These are phyloP conservation scores for Campoletis raptor DNA, from an alignment of 2,888 invertebrate genomes.

Conservation along the genomic window DNA sequence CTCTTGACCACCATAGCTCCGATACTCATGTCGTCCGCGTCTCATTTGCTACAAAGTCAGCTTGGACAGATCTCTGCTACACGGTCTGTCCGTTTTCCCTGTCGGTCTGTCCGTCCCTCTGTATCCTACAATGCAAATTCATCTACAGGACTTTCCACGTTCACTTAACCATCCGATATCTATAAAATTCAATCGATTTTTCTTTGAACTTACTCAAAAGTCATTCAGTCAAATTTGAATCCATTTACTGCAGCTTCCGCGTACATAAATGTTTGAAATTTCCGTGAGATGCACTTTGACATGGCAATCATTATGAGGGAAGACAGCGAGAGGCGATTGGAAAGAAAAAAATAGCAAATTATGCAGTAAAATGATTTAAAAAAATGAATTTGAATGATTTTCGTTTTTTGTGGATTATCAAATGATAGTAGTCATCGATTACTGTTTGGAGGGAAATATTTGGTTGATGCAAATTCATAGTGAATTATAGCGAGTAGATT, in stretches of 20 bases:
- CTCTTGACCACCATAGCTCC: conserved; percentile 45
- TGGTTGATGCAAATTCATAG: not conserved
- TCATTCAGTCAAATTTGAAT: not conserved
- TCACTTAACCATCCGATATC: not conserved
- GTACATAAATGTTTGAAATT: not conserved
- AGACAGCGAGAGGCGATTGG: not conserved
- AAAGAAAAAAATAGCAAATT: not conserved
- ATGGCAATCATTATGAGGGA: not conserved
- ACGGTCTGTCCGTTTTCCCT: conserved; percentile 71
- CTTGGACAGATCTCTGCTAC: conserved; percentile 77
- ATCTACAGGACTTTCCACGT: conserved; percentile 1
- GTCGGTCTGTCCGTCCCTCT: conserved; percentile 72
- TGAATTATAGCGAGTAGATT: not conserved
- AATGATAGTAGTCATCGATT: not conserved
- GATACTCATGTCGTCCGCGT: conserved; percentile 72
- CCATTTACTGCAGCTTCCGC: not conserved
- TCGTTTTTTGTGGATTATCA: not conserved
- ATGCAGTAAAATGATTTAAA: not conserved
- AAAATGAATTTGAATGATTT: no score
- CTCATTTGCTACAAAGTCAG: conserved; percentile 82
- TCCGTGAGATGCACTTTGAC: not conserved
- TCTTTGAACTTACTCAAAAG: no score
- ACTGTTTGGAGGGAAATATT: not conserved
- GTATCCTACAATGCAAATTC: not conserved
- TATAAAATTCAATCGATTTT: not conserved